Percentiles rank a stretch among this genome's conserved stretches.
These are phyloP conservation scores for Sitophilus oryzae DNA, from an alignment of 1,140 invertebrate species.

Conservation along the genomic window DNA sequence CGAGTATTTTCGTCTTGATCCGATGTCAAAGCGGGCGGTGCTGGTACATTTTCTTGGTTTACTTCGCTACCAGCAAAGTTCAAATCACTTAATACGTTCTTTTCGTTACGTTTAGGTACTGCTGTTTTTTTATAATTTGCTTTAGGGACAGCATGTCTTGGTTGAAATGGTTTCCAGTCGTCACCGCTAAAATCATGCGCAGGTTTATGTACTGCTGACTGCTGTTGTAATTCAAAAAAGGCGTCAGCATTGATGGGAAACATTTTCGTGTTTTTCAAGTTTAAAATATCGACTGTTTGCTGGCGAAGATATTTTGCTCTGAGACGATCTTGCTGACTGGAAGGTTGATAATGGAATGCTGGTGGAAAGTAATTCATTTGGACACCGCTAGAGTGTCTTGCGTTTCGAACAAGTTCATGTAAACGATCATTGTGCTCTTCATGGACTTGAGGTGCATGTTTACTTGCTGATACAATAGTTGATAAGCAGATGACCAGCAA, in stretches of 20 bases:
- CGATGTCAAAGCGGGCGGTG: background rate
- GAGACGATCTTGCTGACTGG: constrained; percentile 30
- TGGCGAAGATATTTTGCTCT: constrained; percentile 31
- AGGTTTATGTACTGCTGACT: background rate
- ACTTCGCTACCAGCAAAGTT: constrained; percentile 3
- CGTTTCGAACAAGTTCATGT: constrained; percentile 14
- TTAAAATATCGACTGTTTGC: constrained; percentile 24
- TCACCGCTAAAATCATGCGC: background rate
- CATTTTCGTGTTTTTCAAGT: constrained; percentile 1
- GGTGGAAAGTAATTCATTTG: constrained; percentile 17
- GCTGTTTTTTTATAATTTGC: no score
- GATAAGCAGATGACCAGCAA: constrained; percentile 16
- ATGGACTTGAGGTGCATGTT: constrained; percentile 28
- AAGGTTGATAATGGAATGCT: constrained; percentile 21
- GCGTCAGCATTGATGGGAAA: background rate
- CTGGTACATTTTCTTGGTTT: background rate
- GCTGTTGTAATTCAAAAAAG: background rate
- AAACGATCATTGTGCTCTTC: constrained; percentile 26
- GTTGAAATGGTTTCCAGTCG: constrained; percentile 23
- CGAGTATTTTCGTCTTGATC: background rate
- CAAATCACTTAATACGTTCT: background rate
- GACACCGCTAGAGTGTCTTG: constrained; percentile 12
- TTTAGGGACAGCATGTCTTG: background rate
- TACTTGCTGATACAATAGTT: constrained; percentile 1
- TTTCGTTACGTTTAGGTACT: no score